Percentiles rank a stretch among this genome's conserved stretches.
These are phyloP conservation scores for Calephelis perditalis DNA, from an alignment of 2,888 invertebrate genomes.

Conservation along the genomic window DNA sequence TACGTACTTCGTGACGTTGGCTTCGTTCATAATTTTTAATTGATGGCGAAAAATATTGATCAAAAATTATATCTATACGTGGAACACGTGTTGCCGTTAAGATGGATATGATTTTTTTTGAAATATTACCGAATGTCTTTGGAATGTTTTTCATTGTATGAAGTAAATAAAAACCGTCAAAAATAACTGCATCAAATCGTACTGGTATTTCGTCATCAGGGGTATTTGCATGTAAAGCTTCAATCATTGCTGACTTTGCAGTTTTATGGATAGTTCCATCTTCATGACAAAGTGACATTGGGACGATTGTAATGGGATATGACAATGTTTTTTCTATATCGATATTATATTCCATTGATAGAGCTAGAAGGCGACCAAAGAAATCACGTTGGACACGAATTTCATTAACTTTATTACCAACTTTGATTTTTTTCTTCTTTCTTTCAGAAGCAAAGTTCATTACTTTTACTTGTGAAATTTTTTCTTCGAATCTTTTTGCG, in stretches of 20 bases:
- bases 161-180: neutral
- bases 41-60: no score
- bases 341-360: neutral
- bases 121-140: neutral
- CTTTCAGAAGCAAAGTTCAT: neutral
- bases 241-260: neutral
- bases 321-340: neutral
- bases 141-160: neutral
- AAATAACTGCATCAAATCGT: neutral
- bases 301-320: neutral
- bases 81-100: neutral
- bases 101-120: neutral
- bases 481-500: slow-evolving; percentile 29
- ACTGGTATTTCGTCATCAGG: neutral
- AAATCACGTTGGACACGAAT: slow-evolving; percentile 1
- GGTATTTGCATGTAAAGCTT: neutral
- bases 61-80: neutral
- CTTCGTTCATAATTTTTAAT: no score
- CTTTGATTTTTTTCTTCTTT: slow-evolving; percentile 6
- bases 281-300: neutral
- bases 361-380: neutral
- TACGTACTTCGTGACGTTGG: neutral
- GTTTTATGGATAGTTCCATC: neutral
- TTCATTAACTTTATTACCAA: neutral
- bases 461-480: slow-evolving; percentile 16